Evolutionary conservation across 2,797 vertebrate species (phyloP), one percentile per base, ranked within the genome.

Genomic region (Pangasius mekongensis): DNA sequence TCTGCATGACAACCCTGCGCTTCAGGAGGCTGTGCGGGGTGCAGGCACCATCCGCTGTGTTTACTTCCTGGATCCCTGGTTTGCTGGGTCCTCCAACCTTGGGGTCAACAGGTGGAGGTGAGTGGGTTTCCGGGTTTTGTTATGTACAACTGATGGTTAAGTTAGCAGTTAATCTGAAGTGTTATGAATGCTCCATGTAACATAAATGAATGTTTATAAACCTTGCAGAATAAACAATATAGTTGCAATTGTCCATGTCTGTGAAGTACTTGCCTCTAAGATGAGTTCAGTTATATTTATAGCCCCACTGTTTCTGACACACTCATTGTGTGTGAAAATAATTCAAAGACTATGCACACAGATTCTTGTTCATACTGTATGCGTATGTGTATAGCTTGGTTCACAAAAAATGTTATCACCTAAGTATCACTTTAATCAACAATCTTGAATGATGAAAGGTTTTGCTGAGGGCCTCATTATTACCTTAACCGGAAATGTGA

Each of bases 21-120:
- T 96, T 11, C 93, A 39, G 81, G 95, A 96, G 91, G 96, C 96
- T 3, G 85, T 97, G 77, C 90, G 69, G 85, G 96, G 95, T 54
- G 96, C 95, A 0, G 94, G 91, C 86, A 96, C 95, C 0, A 93
- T 96, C 77, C 95, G 95, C 87, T 96, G 96, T 24, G 95, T 97
- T 78, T 97, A 97, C 93, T 96, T 97, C 90, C 92, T 97, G 92
- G 96, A 97, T 89, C 96, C 96, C 0, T 97, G 96, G 96, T 97
- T 97, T 9, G 96, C 96, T 2, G 96, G 96, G 60, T 96, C 96
- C 1, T 97, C 96, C 87, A 97, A 95, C 9, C 95, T 97, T 22
- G 96, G 96, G 5, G 95, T 97, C 88, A 96, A 96, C 95, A 94
- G 96, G 88, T 97, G 96, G 96, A 92, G 96, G 96, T 96, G 90